Conservation (phyloP, 1,140 invertebrate species). For the Penaeus indicus region DNA sequence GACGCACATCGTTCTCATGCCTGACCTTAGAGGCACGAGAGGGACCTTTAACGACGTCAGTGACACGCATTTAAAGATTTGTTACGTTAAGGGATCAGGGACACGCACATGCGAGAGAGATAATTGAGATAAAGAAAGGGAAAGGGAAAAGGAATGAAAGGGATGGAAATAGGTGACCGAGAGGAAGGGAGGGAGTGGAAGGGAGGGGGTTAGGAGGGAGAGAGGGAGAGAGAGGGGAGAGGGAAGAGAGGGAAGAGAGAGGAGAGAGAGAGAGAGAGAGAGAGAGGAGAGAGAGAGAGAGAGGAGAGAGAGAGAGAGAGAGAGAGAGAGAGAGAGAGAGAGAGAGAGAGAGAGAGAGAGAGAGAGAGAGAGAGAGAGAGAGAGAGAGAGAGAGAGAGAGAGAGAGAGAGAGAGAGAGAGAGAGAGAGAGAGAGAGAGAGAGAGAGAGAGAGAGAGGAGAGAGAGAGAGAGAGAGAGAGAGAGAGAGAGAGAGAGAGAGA, state of each 20-base stretch:
- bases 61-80: too few species aligned
- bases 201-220: neutral
- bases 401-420: too few species aligned
- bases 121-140: neutral
- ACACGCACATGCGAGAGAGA: conserved; percentile 18
- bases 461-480: too few species aligned
- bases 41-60: too few species aligned
- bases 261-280: too few species aligned
- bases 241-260: neutral
- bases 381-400: neutral
- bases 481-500: too few species aligned
- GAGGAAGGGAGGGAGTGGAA: neutral
- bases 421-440: too few species aligned
- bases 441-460: too few species aligned
- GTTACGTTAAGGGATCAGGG: too few species aligned
- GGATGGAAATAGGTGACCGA: conserved; percentile 30
- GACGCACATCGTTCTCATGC: too few species aligned
- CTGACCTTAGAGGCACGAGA: too few species aligned
- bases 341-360: conserved; percentile 26
- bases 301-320: neutral
- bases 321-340: conserved; percentile 3
- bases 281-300: conserved; percentile 15
- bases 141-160: neutral
- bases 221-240: too few species aligned
- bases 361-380: conserved; percentile 19